A percentile compares a stretch with the other conserved stretches of the same genome.
Conservation (phyloP, 2,888 invertebrate species). For the Melipona beecheii region DNA sequence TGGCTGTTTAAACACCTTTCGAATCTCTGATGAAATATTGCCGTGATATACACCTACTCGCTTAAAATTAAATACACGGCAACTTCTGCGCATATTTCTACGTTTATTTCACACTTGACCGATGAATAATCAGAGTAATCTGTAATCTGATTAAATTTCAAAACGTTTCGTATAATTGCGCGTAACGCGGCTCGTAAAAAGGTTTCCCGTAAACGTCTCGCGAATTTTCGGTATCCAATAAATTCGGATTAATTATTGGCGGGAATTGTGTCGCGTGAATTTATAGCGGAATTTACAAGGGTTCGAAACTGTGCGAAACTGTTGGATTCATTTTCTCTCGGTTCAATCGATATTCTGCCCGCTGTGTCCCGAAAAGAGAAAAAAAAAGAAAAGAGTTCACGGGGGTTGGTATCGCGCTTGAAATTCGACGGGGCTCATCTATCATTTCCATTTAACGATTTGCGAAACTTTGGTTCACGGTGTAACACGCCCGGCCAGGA, state of each 20-base stretch:
- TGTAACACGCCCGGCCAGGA: conserved; percentile 36
- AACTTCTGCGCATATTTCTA: too few relatives aligned
- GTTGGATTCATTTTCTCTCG: conserved; percentile 4
- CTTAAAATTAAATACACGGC: too few relatives aligned
- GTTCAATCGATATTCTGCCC: conserved; percentile 19
- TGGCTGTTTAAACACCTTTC: too few relatives aligned
- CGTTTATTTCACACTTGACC: too few relatives aligned
- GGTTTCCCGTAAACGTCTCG: too few relatives aligned
- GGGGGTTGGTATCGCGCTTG: neutral
- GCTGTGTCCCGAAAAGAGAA: neutral
- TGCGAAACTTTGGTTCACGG: conserved; percentile 29
- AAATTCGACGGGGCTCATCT: conserved; percentile 19
- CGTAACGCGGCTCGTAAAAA: too few relatives aligned
- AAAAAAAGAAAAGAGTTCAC: neutral
- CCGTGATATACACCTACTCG: too few relatives aligned
- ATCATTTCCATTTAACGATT: conserved; percentile 30
- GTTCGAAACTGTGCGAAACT: neutral
- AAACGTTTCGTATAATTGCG: too few relatives aligned
- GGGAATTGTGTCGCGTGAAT: neutral
- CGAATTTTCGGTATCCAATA: neutral
- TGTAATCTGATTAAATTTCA: too few relatives aligned
- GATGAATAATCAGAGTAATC: too few relatives aligned
- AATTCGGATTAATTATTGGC: neutral
- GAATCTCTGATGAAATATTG: too few relatives aligned
- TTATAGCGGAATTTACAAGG: neutral